A percentile compares a stretch with the other conserved stretches of the same genome.
phyloP scores from a whole-genome alignment of 2,113 vertebrate species.

The Percina caprodes region DNA sequence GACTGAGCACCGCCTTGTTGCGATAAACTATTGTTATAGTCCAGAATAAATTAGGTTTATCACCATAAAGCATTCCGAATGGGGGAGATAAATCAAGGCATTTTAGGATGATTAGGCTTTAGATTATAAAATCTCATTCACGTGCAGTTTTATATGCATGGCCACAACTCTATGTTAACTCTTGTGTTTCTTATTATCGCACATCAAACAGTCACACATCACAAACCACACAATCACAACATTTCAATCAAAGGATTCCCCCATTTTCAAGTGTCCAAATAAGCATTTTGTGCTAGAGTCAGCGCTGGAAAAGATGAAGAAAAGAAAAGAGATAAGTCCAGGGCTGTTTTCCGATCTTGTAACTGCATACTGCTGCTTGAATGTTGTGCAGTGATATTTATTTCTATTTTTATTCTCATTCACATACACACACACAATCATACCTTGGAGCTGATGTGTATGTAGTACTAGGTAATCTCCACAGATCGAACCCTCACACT shows the following conservation, averaged over 20 bases:
- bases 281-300: constrained; percentile 10
- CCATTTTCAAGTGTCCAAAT: constrained; percentile 33
- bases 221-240: constrained; percentile 19
- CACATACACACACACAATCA: background rate
- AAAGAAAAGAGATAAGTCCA: constrained; percentile 17
- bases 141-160: constrained; percentile 38
- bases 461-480: background rate
- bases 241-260: constrained; percentile 16
- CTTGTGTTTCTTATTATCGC: constrained; percentile 21
- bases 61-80: constrained; percentile 48
- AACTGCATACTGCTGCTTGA: constrained; percentile 26
- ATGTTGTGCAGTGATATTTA: constrained; percentile 12
- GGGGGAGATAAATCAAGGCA: constrained; percentile 45
- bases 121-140: constrained; percentile 45
- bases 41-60: constrained; percentile 69
- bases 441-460: background rate
- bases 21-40: constrained; percentile 77
- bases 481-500: too few species aligned
- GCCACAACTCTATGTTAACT: constrained; percentile 18
- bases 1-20: constrained; percentile 56
- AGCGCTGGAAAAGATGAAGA: constrained; percentile 8
- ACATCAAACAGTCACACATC: constrained; percentile 27
- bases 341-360: constrained; percentile 7
- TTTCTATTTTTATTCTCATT: background rate
- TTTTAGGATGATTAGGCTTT: constrained; percentile 58